phyloP scores from a whole-genome alignment of 1,140 invertebrate species.

The Bombus terrestris region DNA sequence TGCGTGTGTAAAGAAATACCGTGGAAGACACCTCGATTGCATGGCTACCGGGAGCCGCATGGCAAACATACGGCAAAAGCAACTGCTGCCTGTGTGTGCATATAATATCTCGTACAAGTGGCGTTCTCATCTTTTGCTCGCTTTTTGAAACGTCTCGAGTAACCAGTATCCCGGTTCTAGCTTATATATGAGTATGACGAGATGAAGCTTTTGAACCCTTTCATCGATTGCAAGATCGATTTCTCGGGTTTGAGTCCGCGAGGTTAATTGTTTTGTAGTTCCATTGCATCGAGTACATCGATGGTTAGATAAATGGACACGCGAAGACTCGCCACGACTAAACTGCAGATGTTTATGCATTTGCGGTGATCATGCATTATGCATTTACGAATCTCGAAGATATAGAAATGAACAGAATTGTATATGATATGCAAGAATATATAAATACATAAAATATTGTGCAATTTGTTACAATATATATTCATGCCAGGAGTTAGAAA shows the following conservation, averaged over 20 bases:
- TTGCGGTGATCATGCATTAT: no score
- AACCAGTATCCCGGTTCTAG: not conserved
- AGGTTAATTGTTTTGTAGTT: not conserved
- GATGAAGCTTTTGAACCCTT: not conserved
- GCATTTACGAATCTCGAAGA: no score
- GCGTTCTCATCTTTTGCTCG: slow-evolving; percentile 64
- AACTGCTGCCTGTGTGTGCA: slow-evolving; percentile 50
- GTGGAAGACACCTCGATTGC: slow-evolving; percentile 78
- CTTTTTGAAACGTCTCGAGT: slow-evolving; percentile 66
- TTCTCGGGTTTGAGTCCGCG: not conserved
- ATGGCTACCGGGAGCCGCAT: slow-evolving; percentile 78
- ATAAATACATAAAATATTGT: no score
- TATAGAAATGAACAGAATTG: no score
- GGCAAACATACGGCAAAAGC: slow-evolving; percentile 71
- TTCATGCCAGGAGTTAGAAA: no score
- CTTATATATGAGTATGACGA: not conserved
- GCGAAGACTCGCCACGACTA: no score
- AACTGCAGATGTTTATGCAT: no score
- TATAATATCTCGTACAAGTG: slow-evolving; percentile 63
- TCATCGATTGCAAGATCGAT: slow-evolving; percentile 6
- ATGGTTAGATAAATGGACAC: no score
- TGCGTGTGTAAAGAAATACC: slow-evolving; percentile 80
- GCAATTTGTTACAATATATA: no score
- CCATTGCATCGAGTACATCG: no score
- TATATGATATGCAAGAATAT: no score